Percentiles rank a stretch among this genome's conserved stretches.
Conservation (phyloP, 2,797 vertebrate species). For the Trematomus bernacchii region DNA sequence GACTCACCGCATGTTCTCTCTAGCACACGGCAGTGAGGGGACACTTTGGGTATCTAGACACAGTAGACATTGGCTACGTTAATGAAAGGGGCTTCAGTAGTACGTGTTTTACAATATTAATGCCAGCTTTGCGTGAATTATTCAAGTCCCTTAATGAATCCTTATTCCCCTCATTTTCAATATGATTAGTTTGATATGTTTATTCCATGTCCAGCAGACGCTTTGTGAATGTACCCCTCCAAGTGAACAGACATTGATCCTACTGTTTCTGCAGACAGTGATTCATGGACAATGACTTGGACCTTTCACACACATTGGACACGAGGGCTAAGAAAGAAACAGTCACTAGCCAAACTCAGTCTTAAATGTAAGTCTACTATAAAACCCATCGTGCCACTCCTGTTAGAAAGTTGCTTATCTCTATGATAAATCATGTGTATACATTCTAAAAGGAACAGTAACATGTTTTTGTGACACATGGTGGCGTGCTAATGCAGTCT, state of each 20-base stretch:
- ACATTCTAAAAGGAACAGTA: too few relatives aligned
- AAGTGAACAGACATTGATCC: slow-evolving; percentile 46
- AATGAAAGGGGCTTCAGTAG: slow-evolving; percentile 30
- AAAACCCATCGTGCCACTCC: slow-evolving; percentile 28
- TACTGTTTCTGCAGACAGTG: slow-evolving; percentile 41
- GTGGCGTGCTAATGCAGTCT: slow-evolving; percentile 10
- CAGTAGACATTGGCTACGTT: slow-evolving; percentile 37
- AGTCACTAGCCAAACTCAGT: slow-evolving; percentile 56
- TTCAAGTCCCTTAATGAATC: slow-evolving; percentile 10
- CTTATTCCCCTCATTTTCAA: slow-evolving; percentile 22
- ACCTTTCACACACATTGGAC: slow-evolving; percentile 53
- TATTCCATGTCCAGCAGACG: slow-evolving; percentile 43
- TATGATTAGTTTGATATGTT: slow-evolving; percentile 46
- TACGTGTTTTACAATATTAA: slow-evolving; percentile 11
- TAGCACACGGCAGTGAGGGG: slow-evolving; percentile 43
- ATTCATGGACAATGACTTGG: slow-evolving; percentile 32
- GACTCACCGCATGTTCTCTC: slow-evolving; percentile 48
- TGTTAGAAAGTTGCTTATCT: slow-evolving; percentile 14
- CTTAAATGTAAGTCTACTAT: slow-evolving; percentile 41
- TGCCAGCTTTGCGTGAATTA: slow-evolving; percentile 11
- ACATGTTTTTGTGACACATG: slow-evolving; percentile 4
- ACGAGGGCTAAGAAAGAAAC: slow-evolving; percentile 61
- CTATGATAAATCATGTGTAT: slow-evolving; percentile 14
- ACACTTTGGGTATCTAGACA: slow-evolving; percentile 52
- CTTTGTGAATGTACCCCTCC: slow-evolving; percentile 68